These are phyloP conservation scores for Daboia siamensis DNA, from an alignment of 2,113 vertebrate species.

Conservation along the genomic window DNA sequence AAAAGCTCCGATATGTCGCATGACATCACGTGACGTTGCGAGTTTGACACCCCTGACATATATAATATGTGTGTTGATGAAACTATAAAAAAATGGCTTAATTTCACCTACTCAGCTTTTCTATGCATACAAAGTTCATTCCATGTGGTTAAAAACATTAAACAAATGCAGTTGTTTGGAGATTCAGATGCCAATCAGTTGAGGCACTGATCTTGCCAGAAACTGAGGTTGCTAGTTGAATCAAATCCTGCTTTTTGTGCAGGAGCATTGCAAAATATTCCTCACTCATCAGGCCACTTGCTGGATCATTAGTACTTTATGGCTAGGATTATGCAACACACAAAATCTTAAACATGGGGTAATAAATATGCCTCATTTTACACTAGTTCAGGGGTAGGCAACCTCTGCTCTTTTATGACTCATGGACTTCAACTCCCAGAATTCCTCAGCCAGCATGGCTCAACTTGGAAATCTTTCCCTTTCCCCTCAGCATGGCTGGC, in stretches of 20 bases:
- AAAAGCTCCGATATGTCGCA: too few species aligned
- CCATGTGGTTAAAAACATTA: neutral
- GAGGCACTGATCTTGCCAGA: neutral
- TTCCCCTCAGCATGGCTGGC: too few species aligned
- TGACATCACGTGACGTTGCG: too few species aligned
- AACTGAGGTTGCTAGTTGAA: neutral
- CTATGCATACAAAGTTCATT: neutral
- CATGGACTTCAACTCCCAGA: too few species aligned
- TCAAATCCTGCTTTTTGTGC: neutral
- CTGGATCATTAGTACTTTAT: neutral
- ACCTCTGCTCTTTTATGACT: too few species aligned
- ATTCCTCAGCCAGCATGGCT: too few species aligned
- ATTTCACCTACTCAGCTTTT: neutral
- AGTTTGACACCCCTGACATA: neutral
- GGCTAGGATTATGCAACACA: neutral
- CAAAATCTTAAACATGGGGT: neutral
- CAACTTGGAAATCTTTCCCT: too few species aligned
- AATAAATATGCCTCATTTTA: neutral
- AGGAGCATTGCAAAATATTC: neutral
- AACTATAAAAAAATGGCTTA: neutral
- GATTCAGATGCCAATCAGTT: neutral
- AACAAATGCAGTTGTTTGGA: neutral
- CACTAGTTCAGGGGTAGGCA: too few species aligned
- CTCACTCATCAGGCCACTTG: neutral
- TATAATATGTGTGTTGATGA: neutral